A percentile compares a stretch with the other conserved stretches of the same genome.
Evolutionary conservation across 2,888 invertebrate genomes (phyloP).

Genomic region (Zaprionus bogoriensis): DNA sequence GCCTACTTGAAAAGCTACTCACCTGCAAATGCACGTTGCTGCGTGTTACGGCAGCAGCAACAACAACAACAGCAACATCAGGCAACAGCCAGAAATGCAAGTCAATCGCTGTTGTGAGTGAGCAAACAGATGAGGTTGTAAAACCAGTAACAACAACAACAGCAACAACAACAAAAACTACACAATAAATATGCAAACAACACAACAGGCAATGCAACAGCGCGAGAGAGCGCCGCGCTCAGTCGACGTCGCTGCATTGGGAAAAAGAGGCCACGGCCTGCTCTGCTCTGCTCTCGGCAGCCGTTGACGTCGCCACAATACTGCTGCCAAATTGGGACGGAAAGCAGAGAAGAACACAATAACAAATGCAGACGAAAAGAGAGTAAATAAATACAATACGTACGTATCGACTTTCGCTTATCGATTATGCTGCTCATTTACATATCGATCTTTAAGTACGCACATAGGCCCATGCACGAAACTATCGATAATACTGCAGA

Average conservation of each 20-base stretch:
- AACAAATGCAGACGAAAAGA: constrained; percentile 10
- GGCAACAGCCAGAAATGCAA: constrained; percentile 41
- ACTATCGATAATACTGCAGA: constrained; percentile 10
- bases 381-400: constrained; percentile 8
- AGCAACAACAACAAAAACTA: constrained; percentile 38
- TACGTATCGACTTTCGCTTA: constrained; percentile 56
- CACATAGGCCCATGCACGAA: background rate
- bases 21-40: constrained; percentile 42
- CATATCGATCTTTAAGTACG: constrained; percentile 32
- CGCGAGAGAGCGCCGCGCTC: constrained; percentile 31
- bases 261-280: constrained; percentile 68
- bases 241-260: constrained; percentile 20
- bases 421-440: constrained; percentile 29
- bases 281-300: no score
- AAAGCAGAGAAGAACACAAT: constrained; percentile 23
- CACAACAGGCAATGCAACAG: constrained; percentile 42
- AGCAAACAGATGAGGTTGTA: constrained; percentile 52
- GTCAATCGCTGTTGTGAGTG: constrained; percentile 32
- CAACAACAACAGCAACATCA: no score
- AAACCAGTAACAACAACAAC: constrained; percentile 50
- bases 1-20: constrained; percentile 60
- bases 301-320: constrained; percentile 27
- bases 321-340: constrained; percentile 62
- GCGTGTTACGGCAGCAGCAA: constrained; percentile 25
- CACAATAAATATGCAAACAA: constrained; percentile 61